phyloP scores from a whole-genome alignment of 1,140 invertebrate genomes.

The Sarcophaga peregrina region DNA sequence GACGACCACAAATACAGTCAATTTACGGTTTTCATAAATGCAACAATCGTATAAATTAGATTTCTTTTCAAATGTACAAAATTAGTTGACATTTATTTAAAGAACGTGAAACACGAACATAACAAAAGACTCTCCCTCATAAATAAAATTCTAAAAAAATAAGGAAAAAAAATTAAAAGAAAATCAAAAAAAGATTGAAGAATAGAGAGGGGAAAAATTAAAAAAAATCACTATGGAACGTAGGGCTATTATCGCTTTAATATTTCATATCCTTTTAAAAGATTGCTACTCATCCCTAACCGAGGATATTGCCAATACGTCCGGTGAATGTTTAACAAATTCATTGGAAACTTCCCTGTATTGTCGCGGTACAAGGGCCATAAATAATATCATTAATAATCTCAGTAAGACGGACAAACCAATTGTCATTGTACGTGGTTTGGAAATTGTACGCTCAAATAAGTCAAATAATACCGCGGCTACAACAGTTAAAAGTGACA shows the following conservation, averaged over 20 bases:
- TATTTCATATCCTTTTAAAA: neutral
- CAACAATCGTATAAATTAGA: slow-evolving; percentile 34
- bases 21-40: neutral
- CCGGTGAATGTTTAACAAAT: slow-evolving; percentile 45
- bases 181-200: neutral
- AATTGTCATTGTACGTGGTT: slow-evolving; percentile 56
- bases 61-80: neutral
- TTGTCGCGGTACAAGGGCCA: slow-evolving; percentile 59
- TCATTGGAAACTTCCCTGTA: slow-evolving; percentile 54
- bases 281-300: neutral
- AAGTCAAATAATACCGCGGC: neutral
- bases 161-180: too few species aligned
- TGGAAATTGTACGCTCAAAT: slow-evolving; percentile 59
- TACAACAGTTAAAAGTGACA: slow-evolving; percentile 1
- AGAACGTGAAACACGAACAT: neutral
- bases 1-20: neutral
- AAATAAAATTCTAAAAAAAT: too few species aligned
- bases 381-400: slow-evolving; percentile 58
- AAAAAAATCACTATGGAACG: neutral
- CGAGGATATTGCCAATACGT: neutral
- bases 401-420: slow-evolving; percentile 57
- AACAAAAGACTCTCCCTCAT: neutral
- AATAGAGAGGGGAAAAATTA: too few species aligned
- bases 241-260: neutral
- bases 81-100: slow-evolving; percentile 32